Evolutionary conservation across 1,140 invertebrate species (phyloP).

Genomic region (Gyrodactylus salaris): DNA sequence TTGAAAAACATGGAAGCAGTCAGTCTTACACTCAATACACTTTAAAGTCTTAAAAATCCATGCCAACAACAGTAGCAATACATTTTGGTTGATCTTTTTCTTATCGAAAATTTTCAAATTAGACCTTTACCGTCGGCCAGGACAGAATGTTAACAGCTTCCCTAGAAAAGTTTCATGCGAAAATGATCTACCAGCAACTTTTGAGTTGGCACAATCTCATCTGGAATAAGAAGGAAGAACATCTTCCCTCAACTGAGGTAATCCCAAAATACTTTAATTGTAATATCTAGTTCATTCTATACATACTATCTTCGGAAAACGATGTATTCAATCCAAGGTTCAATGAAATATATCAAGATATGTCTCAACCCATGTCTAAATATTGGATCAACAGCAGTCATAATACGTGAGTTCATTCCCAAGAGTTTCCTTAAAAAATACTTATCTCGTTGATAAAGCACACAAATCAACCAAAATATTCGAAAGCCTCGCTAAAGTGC

Average conservation of each 20-base stretch:
- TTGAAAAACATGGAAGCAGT: too few species aligned
- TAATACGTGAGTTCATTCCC: neutral
- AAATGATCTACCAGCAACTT: neutral
- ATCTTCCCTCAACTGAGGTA: neutral
- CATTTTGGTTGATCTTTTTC: too few species aligned
- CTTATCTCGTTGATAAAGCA: too few species aligned
- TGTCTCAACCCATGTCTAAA: neutral
- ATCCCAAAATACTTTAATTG: neutral
- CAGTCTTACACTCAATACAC: neutral
- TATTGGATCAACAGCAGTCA: neutral
- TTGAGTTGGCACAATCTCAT: neutral
- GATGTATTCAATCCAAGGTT: neutral
- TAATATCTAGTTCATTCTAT: neutral
- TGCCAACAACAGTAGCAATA: too few species aligned
- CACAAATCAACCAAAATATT: too few species aligned
- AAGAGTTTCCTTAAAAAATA: neutral
- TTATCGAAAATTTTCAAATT: too few species aligned
- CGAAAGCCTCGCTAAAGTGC: too few species aligned
- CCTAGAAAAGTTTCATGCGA: neutral
- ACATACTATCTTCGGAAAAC: neutral
- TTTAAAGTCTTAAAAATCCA: too few species aligned
- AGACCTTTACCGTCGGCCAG: neutral
- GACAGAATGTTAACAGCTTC: neutral
- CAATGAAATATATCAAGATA: conserved; percentile 1
- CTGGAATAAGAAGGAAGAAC: neutral